phyloP scores from a whole-genome alignment of 2,113 vertebrate species.

The Hystrix cristata region DNA sequence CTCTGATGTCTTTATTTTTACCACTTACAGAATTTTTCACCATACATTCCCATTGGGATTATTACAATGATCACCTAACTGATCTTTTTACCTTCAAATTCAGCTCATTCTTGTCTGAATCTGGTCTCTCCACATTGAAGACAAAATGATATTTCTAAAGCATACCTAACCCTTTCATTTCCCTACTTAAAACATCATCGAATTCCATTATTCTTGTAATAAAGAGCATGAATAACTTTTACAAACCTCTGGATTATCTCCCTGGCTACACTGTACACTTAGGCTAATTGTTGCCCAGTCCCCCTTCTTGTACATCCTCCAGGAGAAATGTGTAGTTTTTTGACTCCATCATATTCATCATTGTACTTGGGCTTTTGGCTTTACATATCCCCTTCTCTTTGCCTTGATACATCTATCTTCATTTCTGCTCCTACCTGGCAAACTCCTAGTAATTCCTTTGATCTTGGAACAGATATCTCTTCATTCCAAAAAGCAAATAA shows the following conservation, averaged over 20 bases:
- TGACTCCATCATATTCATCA: not conserved
- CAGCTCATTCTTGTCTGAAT: not conserved
- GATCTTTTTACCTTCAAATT: not conserved
- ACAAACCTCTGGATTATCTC: not conserved
- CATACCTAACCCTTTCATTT: not conserved
- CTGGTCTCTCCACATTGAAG: not conserved
- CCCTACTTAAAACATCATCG: not conserved
- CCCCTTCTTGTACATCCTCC: not conserved
- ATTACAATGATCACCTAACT: not conserved
- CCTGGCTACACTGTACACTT: not conserved
- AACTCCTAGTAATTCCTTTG: not conserved
- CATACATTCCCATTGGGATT: not conserved
- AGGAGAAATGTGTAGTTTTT: not conserved
- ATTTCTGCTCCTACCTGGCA: not conserved
- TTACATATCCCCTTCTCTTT: not conserved
- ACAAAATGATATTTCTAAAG: not conserved
- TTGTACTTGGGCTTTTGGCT: not conserved
- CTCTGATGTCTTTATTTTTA: not conserved
- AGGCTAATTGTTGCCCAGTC: fast-evolving
- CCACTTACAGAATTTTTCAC: not conserved
- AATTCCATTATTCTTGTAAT: not conserved
- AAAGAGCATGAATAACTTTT: not conserved
- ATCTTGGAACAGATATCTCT: not conserved
- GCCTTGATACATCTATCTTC: not conserved
- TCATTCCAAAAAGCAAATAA: not conserved